Evolutionary conservation across 2,113 vertebrate genomes (phyloP).

Genomic region (Chlamydotis undulata): DNA sequence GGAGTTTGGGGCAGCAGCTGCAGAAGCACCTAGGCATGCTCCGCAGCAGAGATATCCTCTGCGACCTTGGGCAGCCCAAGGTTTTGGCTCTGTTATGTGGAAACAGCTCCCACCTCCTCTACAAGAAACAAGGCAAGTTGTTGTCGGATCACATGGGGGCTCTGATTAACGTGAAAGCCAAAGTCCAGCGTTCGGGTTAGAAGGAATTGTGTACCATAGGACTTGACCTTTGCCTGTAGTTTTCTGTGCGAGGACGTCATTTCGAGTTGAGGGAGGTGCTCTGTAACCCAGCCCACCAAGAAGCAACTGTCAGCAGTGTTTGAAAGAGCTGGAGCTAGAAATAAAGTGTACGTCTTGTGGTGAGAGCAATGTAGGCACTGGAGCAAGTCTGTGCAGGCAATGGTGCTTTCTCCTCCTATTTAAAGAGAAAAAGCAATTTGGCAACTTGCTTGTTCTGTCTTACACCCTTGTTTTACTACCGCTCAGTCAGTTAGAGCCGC

Average conservation of each 20-base stretch:
- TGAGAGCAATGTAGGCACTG: not conserved
- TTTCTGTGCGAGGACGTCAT: not conserved
- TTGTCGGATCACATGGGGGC: fast-evolving
- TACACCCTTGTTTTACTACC: not conserved
- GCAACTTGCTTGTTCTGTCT: not conserved
- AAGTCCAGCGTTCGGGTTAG: not conserved
- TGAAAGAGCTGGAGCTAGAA: constrained; percentile 11
- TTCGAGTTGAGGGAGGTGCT: not conserved
- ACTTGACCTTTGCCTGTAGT: not conserved
- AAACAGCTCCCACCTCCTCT: not conserved
- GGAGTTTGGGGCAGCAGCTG: not conserved
- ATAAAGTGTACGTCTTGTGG: not conserved
- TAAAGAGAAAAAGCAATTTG: constrained; percentile 2
- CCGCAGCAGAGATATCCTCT: not conserved
- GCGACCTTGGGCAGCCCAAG: not conserved
- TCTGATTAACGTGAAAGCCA: not conserved
- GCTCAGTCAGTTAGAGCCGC: not conserved
- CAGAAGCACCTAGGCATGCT: not conserved
- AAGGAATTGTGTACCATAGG: not conserved
- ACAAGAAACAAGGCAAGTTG: not conserved
- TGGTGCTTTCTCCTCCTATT: not conserved
- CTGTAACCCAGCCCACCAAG: not conserved
- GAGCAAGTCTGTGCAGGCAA: not conserved
- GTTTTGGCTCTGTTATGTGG: not conserved
- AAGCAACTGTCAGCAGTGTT: not conserved